Conservation (phyloP, 2,797 vertebrate species). For the Sebastes trivittatus region DNA sequence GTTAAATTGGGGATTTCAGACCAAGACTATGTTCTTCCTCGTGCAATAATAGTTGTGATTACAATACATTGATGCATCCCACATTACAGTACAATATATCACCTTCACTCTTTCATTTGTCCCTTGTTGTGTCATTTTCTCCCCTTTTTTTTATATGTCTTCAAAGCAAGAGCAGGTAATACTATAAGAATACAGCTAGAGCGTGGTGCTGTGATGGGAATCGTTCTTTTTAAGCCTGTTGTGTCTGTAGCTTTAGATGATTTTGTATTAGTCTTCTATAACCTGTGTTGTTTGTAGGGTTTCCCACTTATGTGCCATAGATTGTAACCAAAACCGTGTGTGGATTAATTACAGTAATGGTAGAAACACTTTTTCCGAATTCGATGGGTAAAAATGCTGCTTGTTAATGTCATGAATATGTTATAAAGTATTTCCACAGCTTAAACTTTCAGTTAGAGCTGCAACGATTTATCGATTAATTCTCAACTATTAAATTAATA, state of each 20-base stretch:
- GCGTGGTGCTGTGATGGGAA: conserved; percentile 55
- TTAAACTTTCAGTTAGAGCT: not conserved
- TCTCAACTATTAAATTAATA: too few relatives aligned
- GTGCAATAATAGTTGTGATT: not conserved
- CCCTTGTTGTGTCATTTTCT: conserved; percentile 56
- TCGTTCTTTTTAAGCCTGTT: conserved; percentile 11
- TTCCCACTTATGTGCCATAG: conserved; percentile 5
- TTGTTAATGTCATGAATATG: not conserved
- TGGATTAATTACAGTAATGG: not conserved
- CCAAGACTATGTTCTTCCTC: not conserved
- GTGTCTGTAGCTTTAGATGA: conserved; percentile 52
- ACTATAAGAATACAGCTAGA: conserved; percentile 30
- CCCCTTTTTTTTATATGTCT: conserved; percentile 50
- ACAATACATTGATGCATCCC: not conserved
- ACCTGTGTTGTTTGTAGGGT: conserved; percentile 37
- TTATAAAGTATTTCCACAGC: not conserved
- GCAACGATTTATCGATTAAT: too few relatives aligned
- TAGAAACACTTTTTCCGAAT: not conserved
- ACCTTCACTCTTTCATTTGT: conserved; percentile 33
- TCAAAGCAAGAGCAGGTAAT: conserved; percentile 83
- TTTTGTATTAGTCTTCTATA: conserved; percentile 32
- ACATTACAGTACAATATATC: not conserved
- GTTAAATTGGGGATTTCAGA: not conserved
- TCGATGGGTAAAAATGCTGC: not conserved
- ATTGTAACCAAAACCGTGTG: conserved; percentile 6